Base-by-base conservation (phyloP, 2,113 vertebrate genomes). In the Neodon shergylaensis region DNA sequence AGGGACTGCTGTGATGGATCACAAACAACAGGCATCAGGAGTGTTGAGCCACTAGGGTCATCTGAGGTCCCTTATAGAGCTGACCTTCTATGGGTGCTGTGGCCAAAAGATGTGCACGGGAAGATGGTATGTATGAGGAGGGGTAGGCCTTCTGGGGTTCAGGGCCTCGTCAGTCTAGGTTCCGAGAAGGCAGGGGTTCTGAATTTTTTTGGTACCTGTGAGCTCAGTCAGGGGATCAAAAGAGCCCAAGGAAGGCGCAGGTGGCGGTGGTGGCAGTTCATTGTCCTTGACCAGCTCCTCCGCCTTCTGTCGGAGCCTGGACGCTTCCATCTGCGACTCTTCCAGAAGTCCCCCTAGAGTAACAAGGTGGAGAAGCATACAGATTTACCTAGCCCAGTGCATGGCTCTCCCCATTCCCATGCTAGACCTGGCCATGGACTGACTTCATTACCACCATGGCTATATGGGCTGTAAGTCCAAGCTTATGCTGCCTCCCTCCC, bases 251-350 rank as follows among this genome's bases (percentile, higher is more conserved):
- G 95, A 89, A 36, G 97, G 63, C 28, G 91, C 44, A 0, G 94
- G 54, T 0, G 99, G 52, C 0, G 99, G 98, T 33, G 99, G 99
- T 54, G 99, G 98, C 66, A 98, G 98, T 97, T 99, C 99, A 12
- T 98, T 99, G 98, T 99, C 99, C 95, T 99, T 98, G 92, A 99
- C 99, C 0, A 99, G 99, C 76, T 99, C 99, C 97, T 99, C 99
- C 1, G 99, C 99, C 87, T 99, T 99, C 98, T 99, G 99, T 5
- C 99, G 98, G 65, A 99, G 98, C 94, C 98, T 99, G 0, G 98
- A 99, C 0, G 99, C 99, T 97, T 99, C 99, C 0, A 99, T 98
- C 88, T 99, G 99, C 36, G 99, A 99, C 97, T 99, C 99, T 94
- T 99, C 99, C 98, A 99, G 97, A 92, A 99, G 98, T 92, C 99